Base-by-base conservation (phyloP, 2,888 invertebrate genomes). In the Flabesymbios commensalis region DNA sequence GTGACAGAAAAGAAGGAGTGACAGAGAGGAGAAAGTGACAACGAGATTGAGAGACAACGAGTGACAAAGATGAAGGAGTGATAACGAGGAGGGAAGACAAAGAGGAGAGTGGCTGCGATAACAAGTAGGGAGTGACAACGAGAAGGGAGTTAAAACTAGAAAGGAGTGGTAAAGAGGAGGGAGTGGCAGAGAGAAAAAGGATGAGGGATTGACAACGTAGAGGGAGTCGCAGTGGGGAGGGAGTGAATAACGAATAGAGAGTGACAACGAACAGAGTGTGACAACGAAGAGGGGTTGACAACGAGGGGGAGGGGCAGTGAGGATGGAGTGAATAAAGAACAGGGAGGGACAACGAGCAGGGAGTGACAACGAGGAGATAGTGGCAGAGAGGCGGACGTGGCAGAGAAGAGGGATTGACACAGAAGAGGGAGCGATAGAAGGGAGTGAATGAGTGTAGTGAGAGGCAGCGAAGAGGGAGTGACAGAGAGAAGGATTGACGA, bases 401-500 rank as follows among this genome's bases (percentile, higher is more conserved):
- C 19, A 4, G 48, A 48, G 48, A 22, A 52, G 52, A n/a, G 10
- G 33, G n/a, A 53, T n/a, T n/a, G n/a, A n/a, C n/a, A n/a, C n/a
- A n/a, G n/a, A n/a, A n/a, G n/a, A n/a, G n/a, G n/a, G n/a, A n/a
- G n/a, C n/a, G n/a, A n/a, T n/a, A n/a, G n/a, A n/a, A n/a, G n/a
- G n/a, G n/a, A n/a, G n/a, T n/a, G n/a, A n/a, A n/a, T n/a, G n/a
- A n/a, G n/a, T n/a, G n/a, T n/a, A n/a, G n/a, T n/a, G n/a, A n/a
- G n/a, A n/a, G n/a, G n/a, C n/a, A n/a, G n/a, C n/a, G n/a, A n/a
- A n/a, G n/a, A n/a, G n/a, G n/a, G n/a, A n/a, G n/a, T n/a, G 53
- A 24, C 19, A 36, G 53, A 33, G 17, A 36, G 24, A 10, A 19
- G 36, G 36, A 36, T 0, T 10, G 53, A 17, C 2, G 2, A 32